Evolutionary conservation across 2,113 vertebrate genomes (phyloP).

Genomic region (Neofelis nebulosa): DNA sequence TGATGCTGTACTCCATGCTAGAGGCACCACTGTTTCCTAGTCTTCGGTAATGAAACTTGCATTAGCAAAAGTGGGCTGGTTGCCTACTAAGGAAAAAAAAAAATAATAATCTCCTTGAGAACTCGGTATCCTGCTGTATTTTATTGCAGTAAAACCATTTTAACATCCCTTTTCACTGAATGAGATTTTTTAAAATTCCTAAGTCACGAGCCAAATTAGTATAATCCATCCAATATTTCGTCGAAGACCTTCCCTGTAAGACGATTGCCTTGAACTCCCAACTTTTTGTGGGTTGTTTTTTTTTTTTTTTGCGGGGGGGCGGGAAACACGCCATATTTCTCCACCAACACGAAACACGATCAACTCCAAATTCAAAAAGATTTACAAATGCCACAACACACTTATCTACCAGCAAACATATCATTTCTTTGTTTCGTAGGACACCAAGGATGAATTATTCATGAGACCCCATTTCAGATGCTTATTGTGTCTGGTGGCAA

Average conservation of each 20-base stretch:
- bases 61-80: conserved; percentile 62
- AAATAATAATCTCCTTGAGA: conserved; percentile 27
- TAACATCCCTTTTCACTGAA: conserved; percentile 60
- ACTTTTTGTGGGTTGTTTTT: conserved; percentile 43
- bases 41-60: conserved; percentile 44
- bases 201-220: conserved; percentile 71
- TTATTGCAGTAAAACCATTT: conserved; percentile 66
- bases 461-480: conserved; percentile 77
- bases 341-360: conserved; percentile 59
- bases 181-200: conserved; percentile 53
- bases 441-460: conserved; percentile 78
- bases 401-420: conserved; percentile 72
- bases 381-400: conserved; percentile 68
- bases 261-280: conserved; percentile 35
- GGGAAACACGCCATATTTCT: conserved; percentile 22
- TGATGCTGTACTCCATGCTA: neutral
- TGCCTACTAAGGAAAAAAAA: conserved; percentile 45
- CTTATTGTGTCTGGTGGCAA: conserved; percentile 76
- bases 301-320: neutral
- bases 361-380: conserved; percentile 54
- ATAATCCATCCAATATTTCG: conserved; percentile 52
- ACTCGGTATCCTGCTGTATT: conserved; percentile 62
- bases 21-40: conserved; percentile 32
- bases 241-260: conserved; percentile 44
- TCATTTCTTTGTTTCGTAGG: conserved; percentile 76